Percentiles rank a stretch among this genome's conserved stretches.
These are phyloP conservation scores for Volucella inanis DNA, from an alignment of 2,888 invertebrate species.

Conservation along the genomic window DNA sequence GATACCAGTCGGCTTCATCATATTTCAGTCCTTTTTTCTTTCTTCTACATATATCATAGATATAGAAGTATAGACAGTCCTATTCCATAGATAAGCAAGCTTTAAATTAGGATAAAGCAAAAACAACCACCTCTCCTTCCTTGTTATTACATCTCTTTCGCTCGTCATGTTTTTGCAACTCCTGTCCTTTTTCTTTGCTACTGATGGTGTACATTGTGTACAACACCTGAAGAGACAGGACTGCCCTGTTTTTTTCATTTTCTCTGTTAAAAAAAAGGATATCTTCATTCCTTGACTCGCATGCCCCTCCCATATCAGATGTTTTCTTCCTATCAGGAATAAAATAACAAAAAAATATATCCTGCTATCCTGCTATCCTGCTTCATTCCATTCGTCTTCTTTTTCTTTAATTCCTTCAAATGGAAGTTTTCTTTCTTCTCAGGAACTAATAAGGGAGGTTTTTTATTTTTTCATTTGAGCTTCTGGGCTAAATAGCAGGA, in stretches of 20 bases:
- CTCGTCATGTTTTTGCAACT: slow-evolving; percentile 15
- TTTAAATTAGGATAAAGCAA: slow-evolving; percentile 55
- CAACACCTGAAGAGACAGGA: slow-evolving; percentile 74
- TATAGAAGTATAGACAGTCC: slow-evolving; percentile 22
- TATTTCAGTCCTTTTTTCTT: slow-evolving; percentile 41
- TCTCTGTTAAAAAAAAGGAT: slow-evolving; percentile 25
- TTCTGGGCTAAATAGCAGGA: slow-evolving; percentile 46
- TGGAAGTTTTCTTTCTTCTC: slow-evolving; percentile 19
- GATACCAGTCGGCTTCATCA: slow-evolving; percentile 34
- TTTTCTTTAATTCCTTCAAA: slow-evolving; percentile 30
- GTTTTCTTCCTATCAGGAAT: slow-evolving; percentile 29
- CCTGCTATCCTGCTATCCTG: slow-evolving; percentile 40
- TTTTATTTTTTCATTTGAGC: slow-evolving; percentile 64
- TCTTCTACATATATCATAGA: background rate
- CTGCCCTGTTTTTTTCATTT: slow-evolving; percentile 60
- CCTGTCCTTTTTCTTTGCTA: slow-evolving; percentile 30
- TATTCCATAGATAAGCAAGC: background rate
- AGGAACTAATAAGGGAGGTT: slow-evolving; percentile 58
- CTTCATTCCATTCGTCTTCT: slow-evolving; percentile 26
- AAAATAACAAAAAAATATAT: slow-evolving; percentile 34
- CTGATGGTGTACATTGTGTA: slow-evolving; percentile 18
- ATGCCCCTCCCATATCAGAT: slow-evolving; percentile 64
- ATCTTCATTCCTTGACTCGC: slow-evolving; percentile 61
- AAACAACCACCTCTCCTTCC: slow-evolving; percentile 67
- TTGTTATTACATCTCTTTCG: slow-evolving; percentile 37